Evolutionary conservation across 2,888 invertebrate species (phyloP), one percentile per base, ranked within the genome.

Genomic region (Chydorus sphaericus): DNA sequence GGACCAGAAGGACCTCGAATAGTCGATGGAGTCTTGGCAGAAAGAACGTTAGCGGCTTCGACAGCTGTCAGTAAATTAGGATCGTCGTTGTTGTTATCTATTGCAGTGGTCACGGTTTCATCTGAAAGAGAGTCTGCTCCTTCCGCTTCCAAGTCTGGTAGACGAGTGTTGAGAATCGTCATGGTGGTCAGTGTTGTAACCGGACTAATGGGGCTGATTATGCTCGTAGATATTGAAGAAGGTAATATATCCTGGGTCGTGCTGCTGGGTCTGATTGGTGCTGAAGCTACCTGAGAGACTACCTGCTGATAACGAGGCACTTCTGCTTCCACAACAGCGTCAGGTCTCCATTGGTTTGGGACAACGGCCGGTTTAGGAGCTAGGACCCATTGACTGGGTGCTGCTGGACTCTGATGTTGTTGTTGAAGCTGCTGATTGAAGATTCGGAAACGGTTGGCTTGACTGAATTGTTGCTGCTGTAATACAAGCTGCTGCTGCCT

Each of bases 401-500:
- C 16, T 30, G 20, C 18, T 30, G 28, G 50, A 14, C 20, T 18
- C n/a, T 50, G 30, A 3, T 50, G n/a, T 30, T 50, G 50, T 30
- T 50, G 50, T 23, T 28, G 48, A 11, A 44, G 11, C 26, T 50
- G 50, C 11, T 50, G 50, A 16, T 50, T 16, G 11, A 23, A 18
- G 26, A 28, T 28, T 14, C 28, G 16, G 29, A 50, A 26, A 14
- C 44, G 50, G 29, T 50, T 31, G 20, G 50, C 30, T 30, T 50
- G 50, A 16, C 11, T 28, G 1, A 31, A 16, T 31, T 50, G 50
- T n/a, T 50, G 50, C 5, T 50, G 50, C 30, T 50, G 50, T 6
- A 50, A 20, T n/a, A 20, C 20, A 1, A 50, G 50, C 29, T 50
- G 50, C n/a, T 50, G 50, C 23, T 50, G 50, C 29, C 31, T 28